Base-by-base conservation (phyloP, 2,797 vertebrate species). In the Brachyalestes nurse region DNA sequence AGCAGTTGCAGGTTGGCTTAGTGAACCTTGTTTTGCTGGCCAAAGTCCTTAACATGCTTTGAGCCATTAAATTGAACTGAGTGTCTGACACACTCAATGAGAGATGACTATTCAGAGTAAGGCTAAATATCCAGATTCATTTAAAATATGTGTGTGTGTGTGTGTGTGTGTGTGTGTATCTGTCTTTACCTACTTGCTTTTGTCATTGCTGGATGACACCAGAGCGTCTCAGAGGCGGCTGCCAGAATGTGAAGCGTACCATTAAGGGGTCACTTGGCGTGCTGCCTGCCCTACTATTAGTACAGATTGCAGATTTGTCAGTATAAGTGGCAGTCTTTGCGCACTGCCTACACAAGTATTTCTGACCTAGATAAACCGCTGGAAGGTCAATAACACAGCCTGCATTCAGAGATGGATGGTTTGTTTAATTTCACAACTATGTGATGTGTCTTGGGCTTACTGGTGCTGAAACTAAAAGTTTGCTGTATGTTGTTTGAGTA, bases 261-360 rank as follows among this genome's bases (percentile, higher is more conserved):
- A 88, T 93, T 91, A 91, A 91, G 89, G 89, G 92, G 89, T 87
- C 89, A 88, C 85, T 79, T 91, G 89, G 88, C 90, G 89, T 86
- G 77, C 73, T 83, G 91, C 91, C 91, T 88, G 67, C 83, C 86
- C 87, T 90, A 82, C 89, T 87, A 91, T 93, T 92, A 92, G 72
- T 81, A 86, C 88, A 90, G 79, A 89, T 86, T 88, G 86, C 84
- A 86, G 85, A 92, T 92, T 88, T 91, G 86, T 91, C 89, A 88
- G 85, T 70, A 85, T 87, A 77, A 89, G 89, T 88, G 88, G 86
- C 79, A 84, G 83, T 84, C 82, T 87, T 82, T 83, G 79, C 78
- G 80, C 58, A 84, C 84, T 78, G 86, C 83, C 70, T 69, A 75
- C 78, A 90, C 86, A 90, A 76, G 80, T 40, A 88, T 84, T 84